phyloP scores from a whole-genome alignment of 2,888 invertebrate species.

The Erannis defoliaria region DNA sequence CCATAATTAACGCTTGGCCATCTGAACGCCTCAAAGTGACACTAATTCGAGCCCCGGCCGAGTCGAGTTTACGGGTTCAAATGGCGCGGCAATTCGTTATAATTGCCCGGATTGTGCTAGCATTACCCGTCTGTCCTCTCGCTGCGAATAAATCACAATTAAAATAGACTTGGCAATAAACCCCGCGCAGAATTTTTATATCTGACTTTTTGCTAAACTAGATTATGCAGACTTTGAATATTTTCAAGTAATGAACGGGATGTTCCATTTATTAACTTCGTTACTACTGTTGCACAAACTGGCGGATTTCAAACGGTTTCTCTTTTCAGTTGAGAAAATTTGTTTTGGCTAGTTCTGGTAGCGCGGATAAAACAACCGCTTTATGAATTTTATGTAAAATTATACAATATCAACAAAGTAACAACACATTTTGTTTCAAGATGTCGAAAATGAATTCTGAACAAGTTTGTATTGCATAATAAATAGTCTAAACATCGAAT shows the following conservation, averaged over 20 bases:
- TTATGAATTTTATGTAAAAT: slow-evolving; percentile 17
- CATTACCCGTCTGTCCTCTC: slow-evolving; percentile 51
- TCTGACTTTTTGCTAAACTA: slow-evolving; percentile 29
- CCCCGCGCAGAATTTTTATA: slow-evolving; percentile 28
- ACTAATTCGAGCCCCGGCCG: slow-evolving; percentile 40
- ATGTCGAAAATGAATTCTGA: slow-evolving; percentile 10
- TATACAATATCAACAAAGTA: slow-evolving; percentile 22
- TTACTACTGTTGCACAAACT: slow-evolving; percentile 14
- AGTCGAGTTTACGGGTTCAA: slow-evolving; percentile 47
- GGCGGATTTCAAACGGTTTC: slow-evolving; percentile 10
- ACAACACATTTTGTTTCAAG: slow-evolving; percentile 16
- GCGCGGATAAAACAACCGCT: slow-evolving; percentile 2
- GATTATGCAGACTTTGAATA: slow-evolving; percentile 34
- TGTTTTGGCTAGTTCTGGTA: slow-evolving; percentile 21
- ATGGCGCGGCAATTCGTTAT: slow-evolving; percentile 48
- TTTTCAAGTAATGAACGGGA: slow-evolving; percentile 21
- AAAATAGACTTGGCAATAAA: slow-evolving; percentile 40
- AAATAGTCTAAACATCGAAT: slow-evolving; percentile 9
- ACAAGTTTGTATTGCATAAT: slow-evolving; percentile 13
- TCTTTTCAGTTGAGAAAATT: slow-evolving; percentile 12
- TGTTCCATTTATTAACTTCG: slow-evolving; percentile 32
- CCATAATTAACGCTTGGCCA: slow-evolving; percentile 9
- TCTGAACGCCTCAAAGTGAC: slow-evolving; percentile 40
- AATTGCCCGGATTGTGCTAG: slow-evolving; percentile 53
- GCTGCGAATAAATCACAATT: slow-evolving; percentile 51